phyloP scores from a whole-genome alignment of 2,888 invertebrate genomes.

The Aricia artaxerxes region DNA sequence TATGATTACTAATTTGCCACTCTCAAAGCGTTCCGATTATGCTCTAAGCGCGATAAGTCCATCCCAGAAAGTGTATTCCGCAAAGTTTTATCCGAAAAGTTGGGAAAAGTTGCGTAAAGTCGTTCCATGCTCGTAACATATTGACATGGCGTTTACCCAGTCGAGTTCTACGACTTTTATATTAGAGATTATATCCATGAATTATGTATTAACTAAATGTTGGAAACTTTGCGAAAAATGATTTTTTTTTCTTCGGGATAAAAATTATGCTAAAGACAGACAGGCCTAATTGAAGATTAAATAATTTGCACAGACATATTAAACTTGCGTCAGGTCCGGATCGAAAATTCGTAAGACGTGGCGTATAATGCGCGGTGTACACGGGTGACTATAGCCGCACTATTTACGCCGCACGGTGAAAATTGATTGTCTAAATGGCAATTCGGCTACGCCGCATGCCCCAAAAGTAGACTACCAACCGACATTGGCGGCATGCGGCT shows the following conservation, averaged over 20 bases:
- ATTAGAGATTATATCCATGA: not conserved
- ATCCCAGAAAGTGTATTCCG: not conserved
- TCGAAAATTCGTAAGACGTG: too few species aligned
- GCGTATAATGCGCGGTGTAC: too few species aligned
- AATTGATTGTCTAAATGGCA: too few species aligned
- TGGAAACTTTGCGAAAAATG: not conserved
- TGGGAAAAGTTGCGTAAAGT: not conserved
- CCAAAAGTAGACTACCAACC: too few species aligned
- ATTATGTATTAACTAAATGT: not conserved
- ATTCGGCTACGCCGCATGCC: too few species aligned
- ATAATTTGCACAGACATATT: too few species aligned
- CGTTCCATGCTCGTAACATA: not conserved
- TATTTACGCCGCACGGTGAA: too few species aligned
- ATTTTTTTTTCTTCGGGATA: not conserved
- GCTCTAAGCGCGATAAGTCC: not conserved
- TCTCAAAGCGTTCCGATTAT: not conserved
- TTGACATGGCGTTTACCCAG: not conserved
- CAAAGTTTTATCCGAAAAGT: not conserved
- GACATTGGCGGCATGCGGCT: too few species aligned
- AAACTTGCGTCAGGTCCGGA: too few species aligned
- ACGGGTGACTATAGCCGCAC: too few species aligned
- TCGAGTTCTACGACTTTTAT: not conserved
- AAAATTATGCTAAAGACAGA: too few species aligned
- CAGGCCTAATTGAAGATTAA: too few species aligned
- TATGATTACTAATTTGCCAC: not conserved